These are phyloP conservation scores for Megaptera novaeangliae DNA, from an alignment of 2,113 vertebrate genomes.

Conservation along the genomic window DNA sequence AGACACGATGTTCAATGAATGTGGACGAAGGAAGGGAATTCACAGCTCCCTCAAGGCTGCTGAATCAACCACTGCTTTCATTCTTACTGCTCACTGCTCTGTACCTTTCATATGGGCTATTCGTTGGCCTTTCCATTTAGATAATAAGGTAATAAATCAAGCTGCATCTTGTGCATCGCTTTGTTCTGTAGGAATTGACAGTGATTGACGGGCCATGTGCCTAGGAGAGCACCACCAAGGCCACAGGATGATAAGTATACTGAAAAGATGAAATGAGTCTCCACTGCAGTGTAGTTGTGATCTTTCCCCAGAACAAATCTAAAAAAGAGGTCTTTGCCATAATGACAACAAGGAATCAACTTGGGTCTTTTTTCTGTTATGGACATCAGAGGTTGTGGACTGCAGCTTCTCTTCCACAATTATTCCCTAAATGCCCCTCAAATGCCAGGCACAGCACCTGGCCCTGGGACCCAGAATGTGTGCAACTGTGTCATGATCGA, in stretches of 20 bases:
- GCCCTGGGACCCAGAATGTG: background rate
- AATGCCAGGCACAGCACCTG: background rate
- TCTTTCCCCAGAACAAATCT: background rate
- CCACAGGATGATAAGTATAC: rapidly evolving
- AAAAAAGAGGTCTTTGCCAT: background rate
- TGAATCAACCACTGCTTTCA: constrained; percentile 25
- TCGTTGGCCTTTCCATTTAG: background rate
- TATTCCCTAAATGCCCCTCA: no score
- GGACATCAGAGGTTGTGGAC: no score
- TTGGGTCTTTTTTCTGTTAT: background rate
- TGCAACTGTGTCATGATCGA: rapidly evolving
- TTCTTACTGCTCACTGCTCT: background rate
- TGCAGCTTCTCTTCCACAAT: no score
- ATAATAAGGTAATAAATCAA: background rate
- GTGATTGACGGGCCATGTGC: rapidly evolving
- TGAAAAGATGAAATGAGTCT: background rate
- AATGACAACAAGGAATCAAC: background rate
- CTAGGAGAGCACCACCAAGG: rapidly evolving
- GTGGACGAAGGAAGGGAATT: background rate
- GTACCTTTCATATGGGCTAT: rapidly evolving
- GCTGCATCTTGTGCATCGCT: rapidly evolving
- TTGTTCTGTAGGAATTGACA: rapidly evolving
- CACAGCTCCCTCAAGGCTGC: background rate
- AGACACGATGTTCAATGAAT: background rate
- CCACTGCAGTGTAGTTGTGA: background rate